Conservation (phyloP, 2,797 vertebrate species). For the Dipus sagitta region DNA sequence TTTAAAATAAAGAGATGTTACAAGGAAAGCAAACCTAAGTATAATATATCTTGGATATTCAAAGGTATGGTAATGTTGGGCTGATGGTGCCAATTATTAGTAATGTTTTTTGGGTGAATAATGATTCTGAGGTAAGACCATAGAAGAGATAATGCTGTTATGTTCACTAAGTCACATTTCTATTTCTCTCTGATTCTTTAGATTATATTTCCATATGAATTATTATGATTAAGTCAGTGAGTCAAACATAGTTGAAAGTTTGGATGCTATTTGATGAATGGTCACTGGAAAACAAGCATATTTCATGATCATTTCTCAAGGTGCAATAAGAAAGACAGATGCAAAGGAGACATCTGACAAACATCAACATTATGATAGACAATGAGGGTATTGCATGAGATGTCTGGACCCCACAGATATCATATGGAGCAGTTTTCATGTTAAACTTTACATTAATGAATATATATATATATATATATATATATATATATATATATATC, state of each 20-base stretch:
- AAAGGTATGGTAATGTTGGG: neutral
- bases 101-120: too few relatives aligned
- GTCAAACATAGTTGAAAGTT: neutral
- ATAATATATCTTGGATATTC: neutral
- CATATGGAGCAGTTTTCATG: neutral
- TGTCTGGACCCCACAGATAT: neutral
- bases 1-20: conserved; percentile 22
- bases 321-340: neutral
- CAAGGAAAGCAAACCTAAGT: neutral
- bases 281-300: neutral
- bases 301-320: neutral
- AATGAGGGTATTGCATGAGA: neutral
- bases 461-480: neutral
- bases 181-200: neutral
- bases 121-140: too few relatives aligned
- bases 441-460: neutral
- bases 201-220: conserved; percentile 37
- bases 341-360: neutral
- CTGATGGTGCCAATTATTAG: neutral
- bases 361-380: neutral
- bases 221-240: neutral
- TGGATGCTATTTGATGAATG: neutral
- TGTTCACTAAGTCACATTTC: neutral
- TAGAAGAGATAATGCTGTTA: neutral
- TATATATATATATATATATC: too few relatives aligned